Conservation (phyloP, 2,888 invertebrate species). For the Bedellia somnulentella region DNA sequence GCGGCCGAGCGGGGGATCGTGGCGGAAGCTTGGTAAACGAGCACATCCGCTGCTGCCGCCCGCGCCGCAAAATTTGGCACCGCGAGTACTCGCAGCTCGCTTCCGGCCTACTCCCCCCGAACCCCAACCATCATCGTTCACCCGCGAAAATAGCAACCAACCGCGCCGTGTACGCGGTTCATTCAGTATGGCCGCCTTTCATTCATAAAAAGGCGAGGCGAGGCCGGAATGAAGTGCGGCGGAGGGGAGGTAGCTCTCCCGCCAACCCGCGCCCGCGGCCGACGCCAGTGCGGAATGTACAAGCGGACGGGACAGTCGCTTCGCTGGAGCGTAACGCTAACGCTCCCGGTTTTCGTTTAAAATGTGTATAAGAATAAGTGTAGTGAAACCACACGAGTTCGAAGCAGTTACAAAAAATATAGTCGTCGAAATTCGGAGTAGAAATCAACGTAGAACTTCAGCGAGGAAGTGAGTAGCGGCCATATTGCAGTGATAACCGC, state of each 20-base stretch:
- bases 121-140: constrained; percentile 41
- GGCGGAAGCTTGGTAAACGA: constrained; percentile 59
- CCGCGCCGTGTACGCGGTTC: constrained; percentile 65
- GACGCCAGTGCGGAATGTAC: constrained; percentile 61
- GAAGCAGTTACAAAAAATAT: constrained; percentile 57
- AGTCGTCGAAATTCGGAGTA: constrained; percentile 60
- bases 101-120: constrained; percentile 54
- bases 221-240: constrained; percentile 43
- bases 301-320: constrained; percentile 61
- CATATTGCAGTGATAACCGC: constrained; percentile 63
- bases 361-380: constrained; percentile 63
- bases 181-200: constrained; percentile 73
- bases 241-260: constrained; percentile 53
- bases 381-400: constrained; percentile 61
- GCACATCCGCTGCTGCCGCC: constrained; percentile 58
- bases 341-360: constrained; percentile 62
- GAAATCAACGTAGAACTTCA: constrained; percentile 62
- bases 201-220: constrained; percentile 70
- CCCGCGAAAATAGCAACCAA: constrained; percentile 59
- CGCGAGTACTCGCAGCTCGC: constrained; percentile 53
- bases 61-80: constrained; percentile 61
- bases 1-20: constrained; percentile 56
- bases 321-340: constrained; percentile 62
- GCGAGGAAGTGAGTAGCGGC: constrained; percentile 63
- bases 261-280: constrained; percentile 51